Conservation (phyloP, 2,113 vertebrate genomes). For the Chionis minor region DNA sequence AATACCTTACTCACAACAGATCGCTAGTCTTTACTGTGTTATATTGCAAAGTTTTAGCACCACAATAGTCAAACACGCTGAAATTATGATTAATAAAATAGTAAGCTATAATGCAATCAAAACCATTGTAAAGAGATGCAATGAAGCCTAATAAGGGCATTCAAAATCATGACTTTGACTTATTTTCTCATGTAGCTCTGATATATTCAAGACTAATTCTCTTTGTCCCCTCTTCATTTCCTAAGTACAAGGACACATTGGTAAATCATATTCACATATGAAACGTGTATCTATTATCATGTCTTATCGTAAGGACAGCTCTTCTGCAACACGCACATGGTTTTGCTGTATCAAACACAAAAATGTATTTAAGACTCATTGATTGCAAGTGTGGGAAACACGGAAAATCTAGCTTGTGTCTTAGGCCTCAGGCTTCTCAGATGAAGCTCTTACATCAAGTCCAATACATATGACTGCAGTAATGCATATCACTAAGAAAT, state of each 20-base stretch:
- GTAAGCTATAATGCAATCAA: neutral
- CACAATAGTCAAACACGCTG: neutral
- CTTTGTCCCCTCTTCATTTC: neutral
- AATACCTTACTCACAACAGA: neutral
- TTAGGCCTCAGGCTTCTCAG: neutral
- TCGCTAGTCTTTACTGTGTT: neutral
- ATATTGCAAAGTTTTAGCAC: neutral
- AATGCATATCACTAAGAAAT: neutral
- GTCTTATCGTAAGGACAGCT: neutral
- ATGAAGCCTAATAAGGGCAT: neutral
- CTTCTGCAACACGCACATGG: neutral
- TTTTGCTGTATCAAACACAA: neutral
- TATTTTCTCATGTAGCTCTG: neutral
- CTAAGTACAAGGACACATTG: neutral
- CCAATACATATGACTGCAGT: neutral
- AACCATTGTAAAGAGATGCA: neutral
- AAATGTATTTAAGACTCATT: neutral
- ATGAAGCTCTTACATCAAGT: neutral
- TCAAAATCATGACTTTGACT: neutral
- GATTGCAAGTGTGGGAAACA: neutral
- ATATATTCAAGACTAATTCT: neutral
- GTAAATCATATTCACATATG: neutral
- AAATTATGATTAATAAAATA: neutral
- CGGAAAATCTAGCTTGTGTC: neutral
- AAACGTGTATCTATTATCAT: neutral